Evolutionary conservation across 2,888 invertebrate genomes (phyloP), one percentile per base, ranked within the genome.

Genomic region (Digitonthophagus gazella): DNA sequence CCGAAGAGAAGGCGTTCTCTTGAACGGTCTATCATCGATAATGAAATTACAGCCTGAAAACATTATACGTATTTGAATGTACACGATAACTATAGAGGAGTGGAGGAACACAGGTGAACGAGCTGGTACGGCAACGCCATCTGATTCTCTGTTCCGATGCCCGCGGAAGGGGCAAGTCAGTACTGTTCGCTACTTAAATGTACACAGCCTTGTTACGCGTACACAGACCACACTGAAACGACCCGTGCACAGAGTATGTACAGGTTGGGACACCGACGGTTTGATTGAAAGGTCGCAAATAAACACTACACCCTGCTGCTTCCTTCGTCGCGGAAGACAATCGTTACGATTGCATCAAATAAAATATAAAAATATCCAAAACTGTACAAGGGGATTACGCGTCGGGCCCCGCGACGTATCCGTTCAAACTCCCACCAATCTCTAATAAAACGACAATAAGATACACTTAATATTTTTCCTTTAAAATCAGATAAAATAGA

Each of bases 121-220:
- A 75, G 74, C 74, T 74, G 72, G 74, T 75, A 73, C 74, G 73
- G 76, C 74, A 76, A 75, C 75, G 75, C 69, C 72, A 44, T 44
- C 61, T 61, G 18, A 61, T 61, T 20, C 18, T 19, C 61, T 18
- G 19, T 61, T 20, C 61, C 20, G 61, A 14, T 18, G 19, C 61
- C 18, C 61, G 18, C 61, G 14, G 2, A n/a, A 58, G 61, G 61
- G 18, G 19, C 61, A 73, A 73, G 74, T 76, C 76, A 76, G 78
- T 77, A 78, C 79, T 78, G 78, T 77, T 79, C 79, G 78, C 77
- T 78, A 80, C 77, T 78, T 74, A 80, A 80, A 81, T 79, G 79
- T 81, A 82, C 82, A 83, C 82, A 83, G 83, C 83, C 82, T 82
- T 82, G 79, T 81, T 80, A 82, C 81, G 82, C 81, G 79, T 81